A percentile compares a stretch with the other conserved stretches of the same genome.
phyloP scores from a whole-genome alignment of 2,113 vertebrate genomes.

The Dinomys branickii region DNA sequence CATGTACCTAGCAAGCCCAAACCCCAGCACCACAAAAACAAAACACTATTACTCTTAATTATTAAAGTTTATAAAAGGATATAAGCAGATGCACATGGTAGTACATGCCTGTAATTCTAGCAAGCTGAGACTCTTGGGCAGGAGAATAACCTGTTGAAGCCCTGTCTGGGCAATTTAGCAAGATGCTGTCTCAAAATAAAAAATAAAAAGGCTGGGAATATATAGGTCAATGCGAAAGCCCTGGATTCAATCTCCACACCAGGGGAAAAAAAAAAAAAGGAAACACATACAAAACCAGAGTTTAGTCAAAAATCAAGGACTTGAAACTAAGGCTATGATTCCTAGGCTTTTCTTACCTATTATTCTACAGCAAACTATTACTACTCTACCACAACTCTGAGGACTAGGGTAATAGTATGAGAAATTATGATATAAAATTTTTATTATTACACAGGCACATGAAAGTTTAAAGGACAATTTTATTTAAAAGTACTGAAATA shows the following conservation, averaged over 20 bases:
- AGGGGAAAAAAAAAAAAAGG: neutral
- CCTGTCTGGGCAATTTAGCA: neutral
- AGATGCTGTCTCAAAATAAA: neutral
- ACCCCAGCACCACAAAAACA: neutral
- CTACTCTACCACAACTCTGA: neutral
- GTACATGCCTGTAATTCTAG: neutral
- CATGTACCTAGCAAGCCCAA: neutral
- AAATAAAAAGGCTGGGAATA: neutral
- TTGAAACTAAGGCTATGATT: neutral
- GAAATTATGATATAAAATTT: neutral
- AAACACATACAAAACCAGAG: neutral
- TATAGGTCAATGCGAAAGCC: neutral
- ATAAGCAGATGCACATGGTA: neutral
- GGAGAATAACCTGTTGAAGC: neutral
- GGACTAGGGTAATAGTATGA: neutral
- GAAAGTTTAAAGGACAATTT: neutral
- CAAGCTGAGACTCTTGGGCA: neutral
- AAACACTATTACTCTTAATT: neutral
- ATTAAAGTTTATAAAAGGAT: neutral
- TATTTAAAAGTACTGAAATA: neutral
- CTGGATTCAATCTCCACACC: neutral
- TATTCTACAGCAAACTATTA: neutral
- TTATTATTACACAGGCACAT: neutral
- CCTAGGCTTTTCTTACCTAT: neutral
- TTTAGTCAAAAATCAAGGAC: constrained; percentile 8